A percentile compares a stretch with the other conserved stretches of the same genome.
Evolutionary conservation across 2,888 invertebrate genomes (phyloP).

Genomic region (Napeogenes inachia): DNA sequence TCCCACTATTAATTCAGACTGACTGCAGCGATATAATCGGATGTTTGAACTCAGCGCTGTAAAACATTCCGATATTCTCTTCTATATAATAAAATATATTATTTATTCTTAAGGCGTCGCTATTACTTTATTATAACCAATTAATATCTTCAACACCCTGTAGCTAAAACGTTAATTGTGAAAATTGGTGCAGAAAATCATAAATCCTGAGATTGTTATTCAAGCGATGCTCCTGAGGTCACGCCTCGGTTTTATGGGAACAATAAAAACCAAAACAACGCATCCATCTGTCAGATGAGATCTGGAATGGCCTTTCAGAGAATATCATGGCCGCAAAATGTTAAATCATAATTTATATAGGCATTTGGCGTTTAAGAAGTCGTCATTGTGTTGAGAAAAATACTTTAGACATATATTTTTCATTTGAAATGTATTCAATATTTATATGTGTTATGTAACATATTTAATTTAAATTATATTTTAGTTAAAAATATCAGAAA

Average conservation of each 20-base stretch:
- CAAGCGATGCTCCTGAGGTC: slow-evolving; percentile 46
- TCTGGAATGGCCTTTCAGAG: slow-evolving; percentile 50
- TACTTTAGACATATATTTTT: not conserved
- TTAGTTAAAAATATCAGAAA: not conserved
- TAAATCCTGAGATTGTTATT: slow-evolving; percentile 48
- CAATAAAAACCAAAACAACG: slow-evolving; percentile 68
- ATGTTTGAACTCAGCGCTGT: not conserved
- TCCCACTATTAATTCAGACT: slow-evolving; percentile 10
- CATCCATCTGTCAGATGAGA: slow-evolving; percentile 67
- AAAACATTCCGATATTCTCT: no score
- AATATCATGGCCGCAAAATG: slow-evolving; percentile 34
- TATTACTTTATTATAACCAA: no score
- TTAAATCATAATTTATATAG: slow-evolving; percentile 21
- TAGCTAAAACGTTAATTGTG: slow-evolving; percentile 15
- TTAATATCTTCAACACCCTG: not conserved
- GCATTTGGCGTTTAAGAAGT: not conserved
- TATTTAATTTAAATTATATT: no score
- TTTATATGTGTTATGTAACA: no score
- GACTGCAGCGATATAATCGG: not conserved
- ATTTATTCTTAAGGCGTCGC: no score
- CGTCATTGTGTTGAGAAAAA: not conserved
- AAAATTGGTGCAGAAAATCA: slow-evolving; percentile 28
- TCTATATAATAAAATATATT: no score
- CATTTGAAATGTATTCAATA: no score
- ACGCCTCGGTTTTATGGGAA: slow-evolving; percentile 60